Base-by-base conservation (phyloP, 2,797 vertebrate species). In the Acrocephalus scirpaceus region DNA sequence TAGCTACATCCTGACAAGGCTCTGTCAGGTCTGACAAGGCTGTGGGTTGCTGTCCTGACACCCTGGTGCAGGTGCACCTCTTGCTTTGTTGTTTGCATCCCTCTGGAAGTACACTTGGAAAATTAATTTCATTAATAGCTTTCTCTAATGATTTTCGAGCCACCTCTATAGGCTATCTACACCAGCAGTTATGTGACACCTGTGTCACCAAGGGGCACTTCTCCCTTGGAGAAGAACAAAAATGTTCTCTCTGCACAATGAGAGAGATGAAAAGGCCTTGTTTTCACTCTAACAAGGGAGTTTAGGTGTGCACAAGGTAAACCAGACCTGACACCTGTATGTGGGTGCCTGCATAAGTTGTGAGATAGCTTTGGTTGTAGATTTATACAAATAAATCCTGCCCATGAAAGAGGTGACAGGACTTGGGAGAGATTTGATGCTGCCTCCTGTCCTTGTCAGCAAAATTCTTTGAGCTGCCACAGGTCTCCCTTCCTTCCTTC, bases 211-310 rank as follows among this genome's bases (percentile, higher is more conserved):
- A 66, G 71, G 34, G 17, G 26, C 16, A 58, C 13, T 4, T 36
- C 22, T 8, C 20, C 7, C 19, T 32, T 27, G 29, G 2, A 67
- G 45, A 66, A 56, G 42, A 76, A 51, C 38, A 76, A 53, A 77
- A 53, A n/a, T 42, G 2, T 30, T 90, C 54, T 80, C 32, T 74
- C 61, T 56, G 15, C 40, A 34, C 32, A 50, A 22, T 0, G 0
- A 82, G 26, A 62, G 18, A 66, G 8, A 11, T 57, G 15, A 65
- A 76, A 47, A 73, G 16, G 19, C n/a, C 13, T 71, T 53, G 8
- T 38, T 61, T 45, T 15, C 10, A 5, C 12, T 47, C 3, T 6
- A 76, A 45, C 0, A 1, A 57, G 9, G 0, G 0, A 74, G 47
- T 62, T 83, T 30, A 58, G 16, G 7, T 3, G 29, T 66, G 25